Evolutionary conservation across 2,797 vertebrate species (phyloP).

Genomic region (Chloroceryle inda): DNA sequence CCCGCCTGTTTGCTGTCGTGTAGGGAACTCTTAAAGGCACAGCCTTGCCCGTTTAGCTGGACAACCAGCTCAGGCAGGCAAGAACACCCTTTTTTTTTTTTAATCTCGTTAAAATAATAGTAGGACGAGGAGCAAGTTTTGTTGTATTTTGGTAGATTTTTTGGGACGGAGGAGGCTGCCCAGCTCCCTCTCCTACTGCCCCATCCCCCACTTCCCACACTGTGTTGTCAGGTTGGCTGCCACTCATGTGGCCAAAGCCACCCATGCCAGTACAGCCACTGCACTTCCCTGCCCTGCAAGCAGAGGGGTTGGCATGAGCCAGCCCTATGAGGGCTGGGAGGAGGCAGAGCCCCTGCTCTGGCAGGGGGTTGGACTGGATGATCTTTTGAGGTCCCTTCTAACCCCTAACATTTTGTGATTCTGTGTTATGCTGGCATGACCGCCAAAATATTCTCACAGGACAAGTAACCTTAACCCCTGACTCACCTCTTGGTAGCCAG

Average conservation of each 20-base stretch:
- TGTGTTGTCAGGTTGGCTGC: not conserved
- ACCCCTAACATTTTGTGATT: too few species aligned
- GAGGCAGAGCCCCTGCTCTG: not conserved
- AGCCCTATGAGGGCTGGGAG: not conserved
- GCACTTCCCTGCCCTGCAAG: accelerated
- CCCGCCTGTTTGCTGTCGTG: not conserved
- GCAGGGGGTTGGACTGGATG: too few species aligned
- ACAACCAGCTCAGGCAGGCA: not conserved
- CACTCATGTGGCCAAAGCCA: not conserved
- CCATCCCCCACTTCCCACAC: not conserved
- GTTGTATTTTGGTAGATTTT: not conserved
- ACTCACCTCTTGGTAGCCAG: not conserved
- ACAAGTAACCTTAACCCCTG: not conserved
- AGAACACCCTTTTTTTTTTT: not conserved
- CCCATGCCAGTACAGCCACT: accelerated
- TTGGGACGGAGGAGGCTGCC: not conserved
- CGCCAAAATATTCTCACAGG: not conserved
- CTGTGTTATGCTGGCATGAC: not conserved
- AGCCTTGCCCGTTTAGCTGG: not conserved
- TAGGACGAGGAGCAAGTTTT: not conserved
- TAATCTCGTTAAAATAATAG: not conserved
- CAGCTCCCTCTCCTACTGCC: not conserved
- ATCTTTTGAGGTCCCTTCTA: too few species aligned
- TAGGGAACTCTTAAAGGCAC: not conserved
- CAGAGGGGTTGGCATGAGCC: not conserved